phyloP scores from a whole-genome alignment of 2,113 vertebrate genomes.

The Halcyon malimbica region DNA sequence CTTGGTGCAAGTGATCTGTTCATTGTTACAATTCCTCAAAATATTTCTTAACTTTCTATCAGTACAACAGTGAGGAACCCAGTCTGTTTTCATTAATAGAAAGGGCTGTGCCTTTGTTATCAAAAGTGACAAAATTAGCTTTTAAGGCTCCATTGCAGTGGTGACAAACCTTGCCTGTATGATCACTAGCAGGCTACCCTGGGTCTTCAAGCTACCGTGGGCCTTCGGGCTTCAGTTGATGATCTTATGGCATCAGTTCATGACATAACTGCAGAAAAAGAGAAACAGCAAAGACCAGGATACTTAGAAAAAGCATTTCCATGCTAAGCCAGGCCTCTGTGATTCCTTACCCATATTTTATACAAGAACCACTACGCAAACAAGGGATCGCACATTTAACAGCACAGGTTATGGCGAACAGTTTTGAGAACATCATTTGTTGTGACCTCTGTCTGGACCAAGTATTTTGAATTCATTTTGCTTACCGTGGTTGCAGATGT shows the following conservation, averaged over 20 bases:
- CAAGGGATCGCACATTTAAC: accelerated
- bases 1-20: background rate
- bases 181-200: background rate
- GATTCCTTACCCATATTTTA: background rate
- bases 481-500: background rate
- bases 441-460: background rate
- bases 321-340: background rate
- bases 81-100: background rate
- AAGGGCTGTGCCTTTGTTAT: too few species aligned
- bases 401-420: background rate
- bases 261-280: background rate
- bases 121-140: background rate
- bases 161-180: background rate
- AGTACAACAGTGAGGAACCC: background rate
- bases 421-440: background rate
- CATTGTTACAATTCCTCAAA: background rate
- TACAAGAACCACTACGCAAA: background rate
- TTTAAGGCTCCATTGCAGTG: background rate
- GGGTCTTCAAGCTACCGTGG: background rate
- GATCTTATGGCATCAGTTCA: background rate
- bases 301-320: background rate
- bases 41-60: background rate
- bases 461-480: background rate
- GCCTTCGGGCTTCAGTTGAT: background rate
- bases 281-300: background rate